A percentile compares a stretch with the other conserved stretches of the same genome.
phyloP scores from a whole-genome alignment of 2,888 invertebrate genomes.

The Adela reaumurella region DNA sequence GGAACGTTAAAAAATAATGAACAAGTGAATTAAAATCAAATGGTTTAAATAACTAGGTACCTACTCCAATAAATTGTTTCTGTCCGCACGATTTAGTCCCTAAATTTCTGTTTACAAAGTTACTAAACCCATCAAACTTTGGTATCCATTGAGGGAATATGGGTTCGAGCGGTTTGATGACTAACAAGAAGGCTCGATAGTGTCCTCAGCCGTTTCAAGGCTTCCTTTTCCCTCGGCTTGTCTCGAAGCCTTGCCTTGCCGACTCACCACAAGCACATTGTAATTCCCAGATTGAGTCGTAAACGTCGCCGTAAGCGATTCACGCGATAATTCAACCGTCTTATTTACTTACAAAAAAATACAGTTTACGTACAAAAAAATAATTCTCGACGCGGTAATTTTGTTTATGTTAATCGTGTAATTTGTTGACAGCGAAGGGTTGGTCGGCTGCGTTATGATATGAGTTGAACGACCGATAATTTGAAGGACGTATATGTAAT shows the following conservation, averaged over 20 bases:
- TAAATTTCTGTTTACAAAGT: too few relatives aligned
- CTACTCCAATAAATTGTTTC: too few relatives aligned
- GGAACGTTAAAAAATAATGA: too few relatives aligned
- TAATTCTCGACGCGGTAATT: constrained; percentile 13
- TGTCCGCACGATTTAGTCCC: too few relatives aligned
- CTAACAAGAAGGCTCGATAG: background rate
- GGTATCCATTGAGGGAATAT: too few relatives aligned
- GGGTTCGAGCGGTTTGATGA: too few relatives aligned
- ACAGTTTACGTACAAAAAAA: background rate
- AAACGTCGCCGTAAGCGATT: constrained; percentile 44
- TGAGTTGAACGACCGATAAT: background rate
- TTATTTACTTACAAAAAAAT: background rate
- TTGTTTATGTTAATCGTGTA: constrained; percentile 1
- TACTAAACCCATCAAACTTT: too few relatives aligned
- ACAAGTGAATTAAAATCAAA: too few relatives aligned
- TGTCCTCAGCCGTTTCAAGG: background rate
- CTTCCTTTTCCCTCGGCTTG: too few relatives aligned
- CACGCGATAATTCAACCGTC: background rate
- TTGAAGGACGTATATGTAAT: background rate
- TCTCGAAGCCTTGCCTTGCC: too few relatives aligned
- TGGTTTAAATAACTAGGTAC: too few relatives aligned
- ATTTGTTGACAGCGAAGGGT: background rate
- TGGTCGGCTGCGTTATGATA: background rate
- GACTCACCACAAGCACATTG: background rate
- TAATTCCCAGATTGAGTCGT: constrained; percentile 45